Percentiles rank a stretch among this genome's conserved stretches.
These are phyloP conservation scores for Strongylocentrotus purpuratus DNA, from an alignment of 35 echinoderm and acorn worm genomes.

Conservation along the genomic window DNA sequence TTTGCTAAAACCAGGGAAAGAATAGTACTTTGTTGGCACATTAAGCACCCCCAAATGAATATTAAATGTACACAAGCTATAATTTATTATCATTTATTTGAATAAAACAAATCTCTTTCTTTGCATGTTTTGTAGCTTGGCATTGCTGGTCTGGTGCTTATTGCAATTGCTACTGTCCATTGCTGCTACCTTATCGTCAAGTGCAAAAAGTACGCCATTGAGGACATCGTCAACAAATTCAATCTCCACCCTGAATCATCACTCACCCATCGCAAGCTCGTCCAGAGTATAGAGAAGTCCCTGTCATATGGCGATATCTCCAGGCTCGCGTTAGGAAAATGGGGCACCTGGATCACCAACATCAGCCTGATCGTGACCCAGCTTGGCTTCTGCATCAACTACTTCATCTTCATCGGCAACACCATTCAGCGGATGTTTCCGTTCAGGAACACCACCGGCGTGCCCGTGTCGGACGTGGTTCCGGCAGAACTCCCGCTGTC, in stretches of 20 bases:
- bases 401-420: constrained; percentile 92
- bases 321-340: constrained; percentile 51
- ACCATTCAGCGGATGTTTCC: constrained; percentile 73
- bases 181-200: constrained; percentile 92
- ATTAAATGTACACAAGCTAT: neutral
- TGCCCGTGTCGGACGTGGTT: neutral
- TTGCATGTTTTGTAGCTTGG: constrained; percentile 68
- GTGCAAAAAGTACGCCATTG: constrained; percentile 86
- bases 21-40: neutral
- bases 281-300: constrained; percentile 54
- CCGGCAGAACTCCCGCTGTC: neutral
- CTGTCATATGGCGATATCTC: constrained; percentile 86
- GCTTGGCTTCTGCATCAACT: constrained; percentile 90
- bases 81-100: too few relatives aligned
- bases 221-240: constrained; percentile 49
- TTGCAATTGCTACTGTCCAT: constrained; percentile 69
- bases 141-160: constrained; percentile 69
- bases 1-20: neutral
- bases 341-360: constrained; percentile 65
- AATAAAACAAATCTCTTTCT: constrained; percentile 21
- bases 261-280: constrained; percentile 5
- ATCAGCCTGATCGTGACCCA: constrained; percentile 84
- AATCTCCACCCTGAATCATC: constrained; percentile 51
- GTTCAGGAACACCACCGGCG: constrained; percentile 26
- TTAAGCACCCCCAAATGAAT: neutral